Conservation (phyloP, 2,113 vertebrate genomes). For the Gnathonemus longibarbis region DNA sequence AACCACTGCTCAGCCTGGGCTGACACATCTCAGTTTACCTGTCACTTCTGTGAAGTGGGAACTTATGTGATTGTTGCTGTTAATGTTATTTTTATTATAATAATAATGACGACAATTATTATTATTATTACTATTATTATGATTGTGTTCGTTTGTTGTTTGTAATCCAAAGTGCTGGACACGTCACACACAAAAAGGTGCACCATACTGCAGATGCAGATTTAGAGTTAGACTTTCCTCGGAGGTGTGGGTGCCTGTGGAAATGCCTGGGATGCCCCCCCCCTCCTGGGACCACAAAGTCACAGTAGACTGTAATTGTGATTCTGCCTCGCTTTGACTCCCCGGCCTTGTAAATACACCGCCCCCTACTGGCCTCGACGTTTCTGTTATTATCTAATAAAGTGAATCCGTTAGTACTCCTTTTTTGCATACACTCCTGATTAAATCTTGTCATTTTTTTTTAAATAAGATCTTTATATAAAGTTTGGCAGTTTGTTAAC, state of each 20-base stretch:
- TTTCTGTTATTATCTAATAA: not conserved
- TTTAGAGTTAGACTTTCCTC: conserved; percentile 20
- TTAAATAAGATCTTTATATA: not conserved
- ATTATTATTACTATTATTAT: conserved; percentile 43
- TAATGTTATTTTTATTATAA: conserved; percentile 67
- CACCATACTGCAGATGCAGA: conserved; percentile 64
- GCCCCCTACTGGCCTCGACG: not conserved
- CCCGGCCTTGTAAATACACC: not conserved
- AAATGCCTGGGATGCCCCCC: not conserved
- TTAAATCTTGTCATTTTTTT: not conserved
- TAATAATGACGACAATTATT: conserved; percentile 59
- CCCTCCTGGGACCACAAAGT: not conserved
- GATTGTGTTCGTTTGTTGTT: conserved; percentile 48
- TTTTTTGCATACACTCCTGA: conserved; percentile 10
- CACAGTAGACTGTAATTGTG: conserved; percentile 43
- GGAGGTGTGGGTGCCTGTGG: conserved; percentile 6
- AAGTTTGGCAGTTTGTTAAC: not conserved
- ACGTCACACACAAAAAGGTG: conserved; percentile 69
- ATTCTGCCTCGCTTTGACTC: not conserved
- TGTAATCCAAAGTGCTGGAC: conserved; percentile 92
- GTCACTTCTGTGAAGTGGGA: conserved; percentile 99
- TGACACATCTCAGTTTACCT: conserved; percentile 83
- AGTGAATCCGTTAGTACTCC: not conserved
- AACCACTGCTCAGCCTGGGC: conserved; percentile 94
- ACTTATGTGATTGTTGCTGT: conserved; percentile 60